These are phyloP conservation scores for Graphium colonna DNA, from an alignment of 2,888 invertebrate genomes.

Conservation along the genomic window DNA sequence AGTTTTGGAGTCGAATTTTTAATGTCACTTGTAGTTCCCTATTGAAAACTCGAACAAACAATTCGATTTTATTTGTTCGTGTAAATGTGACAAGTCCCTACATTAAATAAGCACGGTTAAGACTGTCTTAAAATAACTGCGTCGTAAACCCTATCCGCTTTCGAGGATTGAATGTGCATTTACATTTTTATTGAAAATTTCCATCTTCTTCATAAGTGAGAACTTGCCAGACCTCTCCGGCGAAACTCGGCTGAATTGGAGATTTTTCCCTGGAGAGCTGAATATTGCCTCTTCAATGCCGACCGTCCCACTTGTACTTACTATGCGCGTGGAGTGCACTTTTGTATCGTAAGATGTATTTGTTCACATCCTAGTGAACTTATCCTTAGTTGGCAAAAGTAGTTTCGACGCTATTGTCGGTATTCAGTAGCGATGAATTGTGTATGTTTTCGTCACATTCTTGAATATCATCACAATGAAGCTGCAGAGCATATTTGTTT, in stretches of 20 bases:
- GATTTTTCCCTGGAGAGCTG: background rate
- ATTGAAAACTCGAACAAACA: too few relatives aligned
- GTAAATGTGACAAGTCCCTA: too few relatives aligned
- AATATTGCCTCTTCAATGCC: conserved; percentile 19
- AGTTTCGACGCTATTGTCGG: background rate
- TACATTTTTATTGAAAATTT: background rate
- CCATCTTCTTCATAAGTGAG: background rate
- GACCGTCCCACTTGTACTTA: conserved; percentile 2
- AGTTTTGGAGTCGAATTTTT: too few relatives aligned
- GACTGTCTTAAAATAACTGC: background rate
- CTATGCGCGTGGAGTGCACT: conserved; percentile 5
- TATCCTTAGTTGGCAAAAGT: background rate
- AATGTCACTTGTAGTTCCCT: too few relatives aligned
- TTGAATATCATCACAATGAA: too few relatives aligned
- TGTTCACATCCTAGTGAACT: conserved; percentile 6
- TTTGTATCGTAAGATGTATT: conserved; percentile 7
- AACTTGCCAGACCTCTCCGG: background rate
- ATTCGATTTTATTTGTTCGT: too few relatives aligned
- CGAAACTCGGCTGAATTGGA: background rate
- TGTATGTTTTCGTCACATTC: too few relatives aligned
- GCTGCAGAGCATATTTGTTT: too few relatives aligned
- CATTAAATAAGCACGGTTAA: too few relatives aligned
- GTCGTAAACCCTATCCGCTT: background rate
- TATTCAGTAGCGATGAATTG: too few relatives aligned
- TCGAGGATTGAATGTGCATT: background rate